phyloP scores from a whole-genome alignment of 1,140 invertebrate genomes.

The Rhizoglyphus robini region DNA sequence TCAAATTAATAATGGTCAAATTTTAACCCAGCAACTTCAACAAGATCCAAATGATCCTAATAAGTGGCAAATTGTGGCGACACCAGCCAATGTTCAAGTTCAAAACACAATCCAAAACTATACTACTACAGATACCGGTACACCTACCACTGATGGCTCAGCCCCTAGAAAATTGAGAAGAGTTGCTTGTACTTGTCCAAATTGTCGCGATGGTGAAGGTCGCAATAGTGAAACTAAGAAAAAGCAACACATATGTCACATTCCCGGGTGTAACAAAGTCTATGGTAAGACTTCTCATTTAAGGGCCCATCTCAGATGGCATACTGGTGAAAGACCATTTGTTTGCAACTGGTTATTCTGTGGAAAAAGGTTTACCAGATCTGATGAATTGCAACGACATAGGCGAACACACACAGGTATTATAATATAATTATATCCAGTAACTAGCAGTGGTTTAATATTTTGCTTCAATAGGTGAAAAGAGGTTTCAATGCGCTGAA shows the following conservation, averaged over 20 bases:
- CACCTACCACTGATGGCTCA: slow-evolving; percentile 23
- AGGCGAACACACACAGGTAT: slow-evolving; percentile 41
- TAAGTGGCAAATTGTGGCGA: slow-evolving; percentile 59
- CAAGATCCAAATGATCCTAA: slow-evolving; percentile 59
- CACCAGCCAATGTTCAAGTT: slow-evolving; percentile 21
- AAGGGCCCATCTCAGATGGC: slow-evolving; percentile 53
- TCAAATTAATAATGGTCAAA: slow-evolving; percentile 25
- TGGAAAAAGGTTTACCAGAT: slow-evolving; percentile 54
- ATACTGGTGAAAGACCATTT: slow-evolving; percentile 71
- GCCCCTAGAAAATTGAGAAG: slow-evolving; percentile 45
- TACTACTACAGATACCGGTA: slow-evolving; percentile 20
- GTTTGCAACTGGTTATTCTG: slow-evolving; percentile 88
- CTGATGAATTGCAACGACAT: slow-evolving; percentile 44
- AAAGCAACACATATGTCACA: slow-evolving; percentile 83
- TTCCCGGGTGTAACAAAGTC: slow-evolving; percentile 61
- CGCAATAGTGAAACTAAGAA: slow-evolving; percentile 46
- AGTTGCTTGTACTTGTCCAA: slow-evolving; percentile 91
- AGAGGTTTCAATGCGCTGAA: slow-evolving; percentile 64
- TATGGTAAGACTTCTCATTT: slow-evolving; percentile 29
- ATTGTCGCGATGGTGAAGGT: slow-evolving; percentile 71
- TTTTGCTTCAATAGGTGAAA: slow-evolving; percentile 47
- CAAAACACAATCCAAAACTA: slow-evolving; percentile 8
- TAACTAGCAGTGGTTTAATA: slow-evolving; percentile 17
- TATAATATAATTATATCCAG: not conserved
- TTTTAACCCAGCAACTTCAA: slow-evolving; percentile 39